Percentiles rank a stretch among this genome's conserved stretches.
These are phyloP conservation scores for Helarctos malayanus DNA, from an alignment of 2,797 vertebrate genomes.

Conservation along the genomic window DNA sequence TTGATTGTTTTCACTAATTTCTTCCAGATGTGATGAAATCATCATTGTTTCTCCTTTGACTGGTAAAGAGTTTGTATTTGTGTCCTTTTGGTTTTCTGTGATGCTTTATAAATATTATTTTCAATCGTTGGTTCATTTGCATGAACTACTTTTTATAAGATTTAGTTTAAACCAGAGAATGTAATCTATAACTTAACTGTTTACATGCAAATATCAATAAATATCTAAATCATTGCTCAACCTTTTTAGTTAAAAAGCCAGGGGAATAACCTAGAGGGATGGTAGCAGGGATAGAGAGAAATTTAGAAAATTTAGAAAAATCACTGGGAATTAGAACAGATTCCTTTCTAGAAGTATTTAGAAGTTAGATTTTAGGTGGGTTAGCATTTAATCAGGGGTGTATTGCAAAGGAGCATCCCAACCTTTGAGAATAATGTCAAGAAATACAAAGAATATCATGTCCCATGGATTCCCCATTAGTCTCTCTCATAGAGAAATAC, in stretches of 20 bases:
- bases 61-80: background rate
- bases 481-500: background rate
- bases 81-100: background rate
- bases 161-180: background rate
- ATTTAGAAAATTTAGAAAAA: background rate
- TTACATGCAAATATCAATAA: background rate
- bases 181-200: background rate
- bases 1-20: background rate
- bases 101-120: slow-evolving; percentile 12
- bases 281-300: background rate
- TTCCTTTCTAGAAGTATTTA: background rate
- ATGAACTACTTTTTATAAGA: background rate
- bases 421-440: background rate
- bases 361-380: background rate
- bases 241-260: background rate
- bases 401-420: background rate
- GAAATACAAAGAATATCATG: background rate
- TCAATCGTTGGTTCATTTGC: background rate
- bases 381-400: background rate
- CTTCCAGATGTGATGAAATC: background rate
- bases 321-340: background rate
- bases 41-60: background rate
- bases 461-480: background rate
- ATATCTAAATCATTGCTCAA: background rate
- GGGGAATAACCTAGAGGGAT: background rate